Base-by-base conservation (phyloP, 2,797 vertebrate species). In the Sciurus vulgaris region DNA sequence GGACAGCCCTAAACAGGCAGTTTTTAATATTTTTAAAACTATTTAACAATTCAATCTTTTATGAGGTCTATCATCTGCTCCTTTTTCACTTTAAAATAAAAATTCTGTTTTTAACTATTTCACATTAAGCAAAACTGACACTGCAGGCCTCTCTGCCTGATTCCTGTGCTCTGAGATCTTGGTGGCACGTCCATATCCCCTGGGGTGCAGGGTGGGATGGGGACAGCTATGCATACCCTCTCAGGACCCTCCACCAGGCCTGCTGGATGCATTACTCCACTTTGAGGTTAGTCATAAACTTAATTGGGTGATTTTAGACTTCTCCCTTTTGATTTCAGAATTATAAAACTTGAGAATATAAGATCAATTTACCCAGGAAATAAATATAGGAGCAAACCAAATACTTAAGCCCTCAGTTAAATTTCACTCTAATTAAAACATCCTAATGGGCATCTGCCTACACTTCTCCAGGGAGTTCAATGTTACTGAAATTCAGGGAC, bases 401-500 rank as follows among this genome's bases (percentile, higher is more conserved):
- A 61, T 47, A 14, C 35, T 11, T 35, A 74, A 65, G 54, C 20
- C 73, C 67, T 79, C 41, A 4, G 65, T 90, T 74, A 89, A 90
- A 93, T 89, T 76, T 92, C 35, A 54, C 30, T 72, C 74, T 89
- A 91, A 88, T 72, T 89, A 91, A 92, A 93, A 94, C 35, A 59
- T 83, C 24, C 49, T 69, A 44, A 77, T 8, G 67, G 41, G n/a
- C 61, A 35, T 73, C 22, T 41, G 69, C 61, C 44, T 85, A 96
- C 72, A 94, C 47, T 92, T 84, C 20, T 41, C 72, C 89, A n/a
- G 69, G 76, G 95, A 88, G 89, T 51, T 70, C 94, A 97, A 12
- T 73, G 84, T 69, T 95, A 70, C 67, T 97, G 98, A 81, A 97
- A 82, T 96, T 87, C 63, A 96, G 88, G 11, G 83, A 70, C 28